Evolutionary conservation across 2,888 invertebrate species (phyloP), one percentile per base, ranked within the genome.

Genomic region (Maniola hyperantus): DNA sequence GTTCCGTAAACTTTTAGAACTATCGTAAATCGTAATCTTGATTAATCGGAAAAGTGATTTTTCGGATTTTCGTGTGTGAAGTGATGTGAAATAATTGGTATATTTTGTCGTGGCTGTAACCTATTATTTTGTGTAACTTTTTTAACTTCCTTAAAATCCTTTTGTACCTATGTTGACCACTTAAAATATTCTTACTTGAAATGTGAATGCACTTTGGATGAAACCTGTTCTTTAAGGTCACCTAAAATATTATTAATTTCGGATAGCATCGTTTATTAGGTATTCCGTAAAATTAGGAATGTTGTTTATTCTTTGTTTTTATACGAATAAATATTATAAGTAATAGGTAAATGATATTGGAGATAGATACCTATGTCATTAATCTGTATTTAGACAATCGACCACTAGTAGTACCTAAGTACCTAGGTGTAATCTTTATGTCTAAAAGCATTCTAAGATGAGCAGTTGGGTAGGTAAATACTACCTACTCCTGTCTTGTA

Each of bases 201-300:
- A 68, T 67, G 69, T 69, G 67, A 70, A 70, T 60, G 62, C 65
- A 68, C 70, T 68, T 63, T 67, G 61, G 42, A 42, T 46, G 51
- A 50, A 66, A 71, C 69, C 58, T 50, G 69, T 71, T 71, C 65
- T 42, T 13, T 62, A 36, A 58, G 62, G 65, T 67, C 20, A 8
- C 11, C 15, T 33, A 39, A 39, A 8, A 20, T 39, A 13, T 50
- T 60, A 20, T 39, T 20, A 59, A 46, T 59, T 20, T 33, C 11
- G 34, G 6, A 18, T 59, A 48, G 7, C 34, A 15, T 15, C n/a
- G 33, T 15, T 46, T 11, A 8, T 42, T 20, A 20, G 10, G 15
- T 10, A 33, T 54, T 54, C 34, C 15, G 54, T 36, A 8, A 34
- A 36, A 2, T n/a, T 7, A 15, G 8, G 10, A n/a, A 26, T 13